These are phyloP conservation scores for Eumaeus atala DNA, from an alignment of 1,140 invertebrate species.

Conservation along the genomic window DNA sequence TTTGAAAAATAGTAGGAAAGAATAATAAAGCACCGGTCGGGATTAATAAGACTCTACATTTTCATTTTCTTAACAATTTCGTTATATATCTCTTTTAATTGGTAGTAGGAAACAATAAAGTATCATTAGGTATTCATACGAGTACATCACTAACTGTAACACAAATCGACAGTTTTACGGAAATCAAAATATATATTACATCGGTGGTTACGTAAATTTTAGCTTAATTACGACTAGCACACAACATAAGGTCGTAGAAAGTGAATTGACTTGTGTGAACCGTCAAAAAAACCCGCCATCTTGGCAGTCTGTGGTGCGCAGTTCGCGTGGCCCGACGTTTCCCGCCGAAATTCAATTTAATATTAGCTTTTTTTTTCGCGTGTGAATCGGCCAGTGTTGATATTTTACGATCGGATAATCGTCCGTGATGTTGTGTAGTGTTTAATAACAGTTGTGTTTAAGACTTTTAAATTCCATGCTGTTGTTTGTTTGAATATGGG, in stretches of 20 bases:
- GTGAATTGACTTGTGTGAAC: constrained; percentile 71
- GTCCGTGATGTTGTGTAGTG: constrained; percentile 19
- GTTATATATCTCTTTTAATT: too few relatives aligned
- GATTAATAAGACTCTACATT: too few relatives aligned
- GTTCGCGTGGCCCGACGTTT: constrained; percentile 55
- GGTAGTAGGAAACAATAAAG: not conserved
- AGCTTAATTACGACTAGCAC: constrained; percentile 66
- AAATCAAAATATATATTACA: constrained; percentile 48
- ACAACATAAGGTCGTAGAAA: constrained; percentile 72
- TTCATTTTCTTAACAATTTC: too few relatives aligned
- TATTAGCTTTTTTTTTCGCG: constrained; percentile 27
- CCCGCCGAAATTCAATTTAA: constrained; percentile 46
- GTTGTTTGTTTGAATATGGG: constrained; percentile 43
- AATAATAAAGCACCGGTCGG: too few relatives aligned
- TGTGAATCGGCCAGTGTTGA: constrained; percentile 23
- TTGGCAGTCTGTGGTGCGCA: constrained; percentile 65
- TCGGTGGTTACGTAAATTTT: constrained; percentile 64
- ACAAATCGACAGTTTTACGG: constrained; percentile 35
- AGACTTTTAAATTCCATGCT: constrained; percentile 33
- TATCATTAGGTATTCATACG: too few relatives aligned
- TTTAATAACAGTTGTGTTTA: constrained; percentile 25
- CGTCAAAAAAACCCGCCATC: constrained; percentile 68
- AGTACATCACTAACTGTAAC: too few relatives aligned
- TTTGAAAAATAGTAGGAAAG: too few relatives aligned
- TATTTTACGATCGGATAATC: constrained; percentile 35